Evolutionary conservation across 2,888 invertebrate species (phyloP).

Genomic region (Tiliacea citrago): DNA sequence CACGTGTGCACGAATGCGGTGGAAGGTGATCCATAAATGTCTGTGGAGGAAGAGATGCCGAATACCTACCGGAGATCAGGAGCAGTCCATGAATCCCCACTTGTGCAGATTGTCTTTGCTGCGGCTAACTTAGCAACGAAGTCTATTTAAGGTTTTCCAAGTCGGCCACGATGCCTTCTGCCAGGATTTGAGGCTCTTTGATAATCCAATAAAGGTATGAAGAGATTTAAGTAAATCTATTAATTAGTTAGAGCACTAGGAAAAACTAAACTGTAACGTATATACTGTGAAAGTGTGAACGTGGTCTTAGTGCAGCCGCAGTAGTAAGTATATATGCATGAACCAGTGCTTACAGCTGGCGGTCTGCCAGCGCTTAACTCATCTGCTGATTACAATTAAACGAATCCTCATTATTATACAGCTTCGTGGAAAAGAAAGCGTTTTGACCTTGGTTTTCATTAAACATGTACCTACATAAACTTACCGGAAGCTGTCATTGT

Average conservation of each 20-base stretch:
- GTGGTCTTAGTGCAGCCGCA: constrained; percentile 1
- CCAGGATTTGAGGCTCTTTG: background rate
- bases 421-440: constrained; percentile 11
- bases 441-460: background rate
- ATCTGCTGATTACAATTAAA: constrained; percentile 64
- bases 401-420: constrained; percentile 44
- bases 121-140: no score
- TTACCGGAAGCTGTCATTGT: no score
- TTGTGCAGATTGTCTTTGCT: background rate
- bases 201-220: background rate
- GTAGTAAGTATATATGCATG: background rate
- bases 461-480: no score
- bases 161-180: no score
- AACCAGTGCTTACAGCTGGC: constrained; percentile 60
- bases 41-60: no score
- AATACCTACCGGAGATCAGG: background rate
- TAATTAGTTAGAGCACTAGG: background rate
- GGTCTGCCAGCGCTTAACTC: constrained; percentile 67
- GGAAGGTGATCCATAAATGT: background rate
- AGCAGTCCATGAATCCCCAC: background rate
- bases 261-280: background rate
- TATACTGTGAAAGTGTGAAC: background rate
- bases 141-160: background rate
- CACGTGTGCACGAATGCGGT: background rate
- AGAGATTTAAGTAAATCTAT: background rate